Percentiles rank a stretch among this genome's conserved stretches.
phyloP scores from a whole-genome alignment of 2,797 vertebrate genomes.

The Sarcophilus harrisii region DNA sequence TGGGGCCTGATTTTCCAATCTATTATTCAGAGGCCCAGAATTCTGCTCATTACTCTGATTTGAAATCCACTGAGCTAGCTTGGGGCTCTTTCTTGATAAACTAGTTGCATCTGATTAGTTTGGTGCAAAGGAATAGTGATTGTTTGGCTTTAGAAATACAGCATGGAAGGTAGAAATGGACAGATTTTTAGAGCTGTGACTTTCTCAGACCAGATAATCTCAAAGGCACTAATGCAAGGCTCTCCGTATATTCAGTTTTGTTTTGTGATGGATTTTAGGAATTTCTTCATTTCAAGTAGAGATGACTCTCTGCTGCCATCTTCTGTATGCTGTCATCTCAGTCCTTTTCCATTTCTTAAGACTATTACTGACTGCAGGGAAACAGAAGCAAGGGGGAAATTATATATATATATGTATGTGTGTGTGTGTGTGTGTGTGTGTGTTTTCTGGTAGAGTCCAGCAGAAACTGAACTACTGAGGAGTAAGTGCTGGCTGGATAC shows the following conservation, averaged over 20 bases:
- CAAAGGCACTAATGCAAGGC: background rate
- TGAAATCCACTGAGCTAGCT: background rate
- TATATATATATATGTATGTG: no score
- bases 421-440: no score
- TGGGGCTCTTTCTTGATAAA: slow-evolving; percentile 1
- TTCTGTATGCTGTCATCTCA: slow-evolving; percentile 25
- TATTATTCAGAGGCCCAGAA: background rate
- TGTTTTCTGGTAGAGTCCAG: background rate
- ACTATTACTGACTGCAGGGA: slow-evolving; percentile 8
- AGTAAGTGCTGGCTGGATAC: background rate
- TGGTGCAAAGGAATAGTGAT: background rate
- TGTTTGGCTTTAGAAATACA: background rate
- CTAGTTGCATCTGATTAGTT: background rate
- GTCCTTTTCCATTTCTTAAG: background rate
- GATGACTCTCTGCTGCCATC: slow-evolving; percentile 58
- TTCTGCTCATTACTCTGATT: background rate
- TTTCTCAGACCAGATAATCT: background rate
- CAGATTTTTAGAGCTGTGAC: background rate
- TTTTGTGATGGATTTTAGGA: background rate
- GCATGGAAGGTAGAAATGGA: background rate
- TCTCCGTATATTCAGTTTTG: background rate
- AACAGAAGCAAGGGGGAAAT: background rate
- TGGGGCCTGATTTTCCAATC: background rate
- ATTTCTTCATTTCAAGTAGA: background rate
- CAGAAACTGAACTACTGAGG: background rate